A percentile compares a stretch with the other conserved stretches of the same genome.
These are phyloP conservation scores for Manis crassicaudata DNA, from an alignment of 2,797 vertebrate genomes.

Conservation along the genomic window DNA sequence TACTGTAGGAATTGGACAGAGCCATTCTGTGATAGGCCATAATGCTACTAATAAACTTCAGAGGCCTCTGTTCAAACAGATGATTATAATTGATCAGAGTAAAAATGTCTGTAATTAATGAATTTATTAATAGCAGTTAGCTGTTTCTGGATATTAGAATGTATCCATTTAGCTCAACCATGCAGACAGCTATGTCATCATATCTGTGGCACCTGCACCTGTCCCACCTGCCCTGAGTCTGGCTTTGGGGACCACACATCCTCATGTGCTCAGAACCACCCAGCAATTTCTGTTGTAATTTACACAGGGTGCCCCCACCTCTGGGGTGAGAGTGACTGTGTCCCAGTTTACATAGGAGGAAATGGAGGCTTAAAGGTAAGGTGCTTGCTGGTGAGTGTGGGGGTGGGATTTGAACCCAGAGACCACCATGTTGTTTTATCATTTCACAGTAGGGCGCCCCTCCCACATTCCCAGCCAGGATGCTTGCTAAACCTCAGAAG, in stretches of 20 bases:
- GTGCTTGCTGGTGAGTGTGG: background rate
- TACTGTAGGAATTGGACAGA: background rate
- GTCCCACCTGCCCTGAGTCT: background rate
- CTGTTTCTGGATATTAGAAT: background rate
- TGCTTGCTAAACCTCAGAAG: rapidly evolving
- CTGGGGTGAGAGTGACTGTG: background rate
- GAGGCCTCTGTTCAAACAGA: background rate
- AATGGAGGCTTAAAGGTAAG: background rate
- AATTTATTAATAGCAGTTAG: background rate
- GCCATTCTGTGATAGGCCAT: background rate
- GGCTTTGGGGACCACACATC: rapidly evolving
- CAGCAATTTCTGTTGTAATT: background rate
- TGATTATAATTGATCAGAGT: background rate
- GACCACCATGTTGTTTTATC: background rate
- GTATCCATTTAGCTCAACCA: too few relatives aligned
- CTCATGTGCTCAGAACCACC: rapidly evolving
- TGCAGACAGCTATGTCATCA: background rate
- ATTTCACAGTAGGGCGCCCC: background rate
- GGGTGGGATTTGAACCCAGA: background rate
- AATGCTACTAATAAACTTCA: background rate
- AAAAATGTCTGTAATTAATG: background rate
- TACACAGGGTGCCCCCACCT: background rate
- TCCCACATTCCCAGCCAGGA: too few relatives aligned
- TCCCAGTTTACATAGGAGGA: background rate
- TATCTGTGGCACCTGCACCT: background rate